Evolutionary conservation across 2,113 vertebrate genomes (phyloP).

Genomic region (Tympanuchus pallidicinctus): DNA sequence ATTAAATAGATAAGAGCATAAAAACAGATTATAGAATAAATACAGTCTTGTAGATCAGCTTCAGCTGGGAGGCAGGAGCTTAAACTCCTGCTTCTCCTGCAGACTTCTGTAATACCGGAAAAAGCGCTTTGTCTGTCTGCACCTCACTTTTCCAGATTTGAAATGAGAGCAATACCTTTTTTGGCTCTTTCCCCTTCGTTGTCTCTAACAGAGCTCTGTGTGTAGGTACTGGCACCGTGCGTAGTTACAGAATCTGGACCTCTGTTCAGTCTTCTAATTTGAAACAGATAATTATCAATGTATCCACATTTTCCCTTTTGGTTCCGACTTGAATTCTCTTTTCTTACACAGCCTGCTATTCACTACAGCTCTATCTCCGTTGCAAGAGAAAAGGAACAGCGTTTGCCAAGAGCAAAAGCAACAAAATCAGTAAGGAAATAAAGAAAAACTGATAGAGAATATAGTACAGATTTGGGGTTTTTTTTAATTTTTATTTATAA

Average conservation of each 20-base stretch:
- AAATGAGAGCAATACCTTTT: neutral
- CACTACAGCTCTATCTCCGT: neutral
- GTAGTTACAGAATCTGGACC: neutral
- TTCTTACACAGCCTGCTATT: neutral
- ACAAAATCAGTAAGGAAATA: neutral
- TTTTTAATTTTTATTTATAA: neutral
- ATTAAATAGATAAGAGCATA: slow-evolving; percentile 54
- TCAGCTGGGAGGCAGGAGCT: neutral
- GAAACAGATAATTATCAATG: neutral
- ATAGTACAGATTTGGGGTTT: neutral
- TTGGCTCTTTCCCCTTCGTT: neutral
- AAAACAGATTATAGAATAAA: slow-evolving; percentile 46
- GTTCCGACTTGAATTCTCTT: neutral
- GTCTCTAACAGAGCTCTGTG: neutral
- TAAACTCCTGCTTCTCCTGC: neutral
- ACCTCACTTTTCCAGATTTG: neutral
- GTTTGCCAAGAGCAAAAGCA: neutral
- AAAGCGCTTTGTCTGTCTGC: neutral
- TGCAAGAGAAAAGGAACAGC: neutral
- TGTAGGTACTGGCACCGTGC: neutral
- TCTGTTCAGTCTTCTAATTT: neutral
- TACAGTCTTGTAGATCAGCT: neutral
- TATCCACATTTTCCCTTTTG: neutral
- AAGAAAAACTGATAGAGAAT: neutral
- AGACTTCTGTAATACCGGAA: neutral